Percentiles rank a stretch among this genome's conserved stretches.
Evolutionary conservation across 1,140 invertebrate species (phyloP).

Genomic region (silkworm (Bombyx mori)): ASM3026992v2 NC_085131.1:8284001-8284500

Average conservation of each 20-base stretch:
- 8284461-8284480: constrained; percentile 1
- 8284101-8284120: no score
- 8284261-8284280: constrained; percentile 56
- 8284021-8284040: no score
- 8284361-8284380: constrained; percentile 66
- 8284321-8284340: constrained; percentile 68
- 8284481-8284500: no score
- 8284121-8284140: no score
- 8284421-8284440: constrained; percentile 56
- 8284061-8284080: no score
- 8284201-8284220: constrained; percentile 25
- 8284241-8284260: constrained; percentile 61
- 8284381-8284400: constrained; percentile 67
- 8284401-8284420: constrained; percentile 63
- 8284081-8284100: no score
- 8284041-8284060: no score
- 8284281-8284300: constrained; percentile 68
- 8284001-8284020: no score
- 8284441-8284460: constrained; percentile 44
- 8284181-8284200: constrained; percentile 26
- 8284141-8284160: background rate
- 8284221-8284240: constrained; percentile 57
- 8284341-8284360: constrained; percentile 66
- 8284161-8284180: constrained; percentile 4
- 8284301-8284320: constrained; percentile 47